Base-by-base conservation (phyloP, 2,797 vertebrate species). In the Ambastaia sidthimunki region DNA sequence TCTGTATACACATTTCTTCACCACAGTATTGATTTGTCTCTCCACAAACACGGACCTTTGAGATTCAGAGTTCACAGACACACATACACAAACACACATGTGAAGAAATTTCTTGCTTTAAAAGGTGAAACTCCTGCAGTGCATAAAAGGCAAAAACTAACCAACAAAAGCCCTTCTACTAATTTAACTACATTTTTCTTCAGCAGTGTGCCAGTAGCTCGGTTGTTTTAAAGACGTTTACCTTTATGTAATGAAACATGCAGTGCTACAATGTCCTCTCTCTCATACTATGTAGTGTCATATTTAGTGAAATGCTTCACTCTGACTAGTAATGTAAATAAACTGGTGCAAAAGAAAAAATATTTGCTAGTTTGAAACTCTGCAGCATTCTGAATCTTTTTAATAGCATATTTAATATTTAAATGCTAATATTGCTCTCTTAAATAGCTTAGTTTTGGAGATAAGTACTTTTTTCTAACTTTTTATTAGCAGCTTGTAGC, bases 1-100 rank as follows among this genome's bases (percentile, higher is more conserved):
- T 54, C 50, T 37, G 18, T 52, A 60, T n/a, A 71, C 60, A 47
- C 60, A 72, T 73, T 72, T 74, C 59, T 68, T 63, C 15, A 72
- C 59, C 21, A 41, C 50, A 52, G 18, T 76, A 81, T 81, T 63
- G 67, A 76, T 76, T 31, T 7, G 13, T 71, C 13, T 41, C 21
- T 57, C 60, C 31, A 71, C 52, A 23, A 78, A 70, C 55, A 70
- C 1, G 0, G 47, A 11, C 19, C 15, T n/a, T 19, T 19, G 28
- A 18, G 34, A 72, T 7, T 19, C 48, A 80, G 72, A 12, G 12
- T 48, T 80, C 57, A 55, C 12, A 47, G 60, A 47, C 34, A 72
- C 19, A 44, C 41, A 59, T 7, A 76, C 15, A 65, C 4, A 9
- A 12, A 10, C 47, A 37, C 55, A 18, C 16, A 1, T 6, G 2